These are phyloP conservation scores for Grantiella picta DNA, from an alignment of 2,113 vertebrate species.

Conservation along the genomic window DNA sequence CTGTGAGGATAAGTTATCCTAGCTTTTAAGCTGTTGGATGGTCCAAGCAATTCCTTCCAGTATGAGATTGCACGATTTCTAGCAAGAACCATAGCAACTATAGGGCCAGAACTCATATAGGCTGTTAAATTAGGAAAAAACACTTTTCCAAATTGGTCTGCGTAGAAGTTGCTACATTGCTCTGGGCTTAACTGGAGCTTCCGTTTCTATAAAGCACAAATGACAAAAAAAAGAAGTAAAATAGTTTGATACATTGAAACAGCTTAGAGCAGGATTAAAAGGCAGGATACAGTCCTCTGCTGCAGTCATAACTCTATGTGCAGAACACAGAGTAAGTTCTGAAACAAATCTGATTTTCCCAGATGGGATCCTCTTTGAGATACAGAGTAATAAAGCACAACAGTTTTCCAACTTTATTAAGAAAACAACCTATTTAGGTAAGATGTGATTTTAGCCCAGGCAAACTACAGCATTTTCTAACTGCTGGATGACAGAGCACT, in stretches of 20 bases:
- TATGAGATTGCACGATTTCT: constrained; percentile 79
- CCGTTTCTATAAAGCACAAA: constrained; percentile 76
- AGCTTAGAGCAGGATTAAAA: background rate
- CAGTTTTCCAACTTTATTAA: background rate
- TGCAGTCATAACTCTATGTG: background rate
- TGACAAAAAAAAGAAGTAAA: background rate
- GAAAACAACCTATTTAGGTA: background rate
- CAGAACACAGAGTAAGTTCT: background rate
- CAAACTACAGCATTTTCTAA: background rate
- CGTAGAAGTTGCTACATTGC: constrained; percentile 94
- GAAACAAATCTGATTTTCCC: background rate
- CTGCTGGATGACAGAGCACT: background rate
- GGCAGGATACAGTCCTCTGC: background rate
- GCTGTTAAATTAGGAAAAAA: constrained; percentile 90
- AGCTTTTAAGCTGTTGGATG: constrained; percentile 78
- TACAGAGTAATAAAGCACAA: background rate
- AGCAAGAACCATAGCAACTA: constrained; percentile 82
- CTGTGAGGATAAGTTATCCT: constrained; percentile 85
- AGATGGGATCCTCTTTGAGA: background rate
- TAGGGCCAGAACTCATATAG: constrained; percentile 94
- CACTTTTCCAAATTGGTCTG: constrained; percentile 87
- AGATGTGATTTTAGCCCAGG: background rate
- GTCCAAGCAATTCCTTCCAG: constrained; percentile 91
- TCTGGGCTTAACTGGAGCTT: constrained; percentile 89
- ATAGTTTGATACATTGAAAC: background rate